phyloP scores from a whole-genome alignment of 1,140 invertebrate species.

The Tetramorium alpestre region DNA sequence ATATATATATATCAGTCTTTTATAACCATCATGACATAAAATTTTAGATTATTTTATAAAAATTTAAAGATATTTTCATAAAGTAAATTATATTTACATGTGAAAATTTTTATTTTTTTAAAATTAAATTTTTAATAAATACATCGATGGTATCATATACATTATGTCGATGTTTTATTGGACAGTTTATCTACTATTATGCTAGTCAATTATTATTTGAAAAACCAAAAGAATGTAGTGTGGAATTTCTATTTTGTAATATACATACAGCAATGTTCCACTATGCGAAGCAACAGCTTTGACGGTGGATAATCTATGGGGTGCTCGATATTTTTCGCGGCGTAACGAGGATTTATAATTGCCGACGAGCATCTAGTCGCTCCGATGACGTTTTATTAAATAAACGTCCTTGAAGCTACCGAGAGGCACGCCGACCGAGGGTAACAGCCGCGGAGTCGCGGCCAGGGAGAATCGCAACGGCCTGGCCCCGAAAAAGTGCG shows the following conservation, averaged over 20 bases:
- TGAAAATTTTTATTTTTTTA: background rate
- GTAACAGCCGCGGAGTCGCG: slow-evolving; percentile 27
- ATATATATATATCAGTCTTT: no score
- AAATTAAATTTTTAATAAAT: no score
- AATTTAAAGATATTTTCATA: background rate
- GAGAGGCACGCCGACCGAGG: slow-evolving; percentile 33
- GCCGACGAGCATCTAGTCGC: slow-evolving; percentile 34
- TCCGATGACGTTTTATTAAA: slow-evolving; percentile 64
- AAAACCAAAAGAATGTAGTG: background rate
- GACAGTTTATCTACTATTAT: slow-evolving; percentile 8
- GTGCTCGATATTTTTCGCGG: slow-evolving; percentile 39
- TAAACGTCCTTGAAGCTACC: slow-evolving; percentile 53
- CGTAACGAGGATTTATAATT: slow-evolving; percentile 62
- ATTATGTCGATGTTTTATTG: background rate
- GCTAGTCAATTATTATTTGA: background rate
- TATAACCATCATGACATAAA: background rate
- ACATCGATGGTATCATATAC: background rate
- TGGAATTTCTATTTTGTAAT: slow-evolving; percentile 14
- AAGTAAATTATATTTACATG: background rate
- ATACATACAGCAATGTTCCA: slow-evolving; percentile 11
- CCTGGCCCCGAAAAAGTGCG: slow-evolving; percentile 63
- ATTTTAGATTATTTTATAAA: background rate
- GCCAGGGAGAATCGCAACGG: slow-evolving; percentile 44
- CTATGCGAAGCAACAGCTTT: background rate
- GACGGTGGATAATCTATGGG: slow-evolving; percentile 36